Conservation (phyloP, 2,113 vertebrate species). For the Sorex araneus region DNA sequence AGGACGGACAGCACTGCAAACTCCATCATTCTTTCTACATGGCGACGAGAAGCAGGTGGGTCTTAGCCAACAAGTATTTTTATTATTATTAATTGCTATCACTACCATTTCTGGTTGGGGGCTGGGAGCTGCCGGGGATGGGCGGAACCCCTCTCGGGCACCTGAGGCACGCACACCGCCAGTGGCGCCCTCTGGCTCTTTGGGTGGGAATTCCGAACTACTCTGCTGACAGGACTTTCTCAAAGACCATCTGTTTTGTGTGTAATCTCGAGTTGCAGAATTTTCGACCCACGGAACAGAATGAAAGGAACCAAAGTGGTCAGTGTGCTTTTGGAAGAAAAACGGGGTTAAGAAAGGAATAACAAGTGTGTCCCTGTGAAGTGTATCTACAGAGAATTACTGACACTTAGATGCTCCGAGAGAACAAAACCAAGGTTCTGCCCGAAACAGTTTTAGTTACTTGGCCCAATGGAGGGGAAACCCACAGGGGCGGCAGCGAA, state of each 20-base stretch:
- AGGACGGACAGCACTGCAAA: slow-evolving; percentile 11
- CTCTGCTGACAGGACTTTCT: neutral
- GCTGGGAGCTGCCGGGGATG: no score
- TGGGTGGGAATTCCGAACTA: no score
- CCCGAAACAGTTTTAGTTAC: neutral
- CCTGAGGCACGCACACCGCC: neutral
- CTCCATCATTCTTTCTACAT: slow-evolving; percentile 24
- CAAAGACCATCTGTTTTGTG: neutral
- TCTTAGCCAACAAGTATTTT: slow-evolving; percentile 3
- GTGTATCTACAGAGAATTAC: neutral
- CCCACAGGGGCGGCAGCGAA: neutral
- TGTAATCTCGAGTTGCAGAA: neutral
- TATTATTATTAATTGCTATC: neutral
- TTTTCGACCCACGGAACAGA: neutral
- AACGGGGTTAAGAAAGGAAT: neutral
- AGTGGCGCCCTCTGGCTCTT: no score
- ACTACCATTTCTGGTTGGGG: neutral
- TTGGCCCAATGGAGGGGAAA: neutral
- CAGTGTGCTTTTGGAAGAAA: slow-evolving; percentile 48
- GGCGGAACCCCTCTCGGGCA: neutral
- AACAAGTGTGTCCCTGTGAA: neutral
- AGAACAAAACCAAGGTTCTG: slow-evolving; percentile 38
- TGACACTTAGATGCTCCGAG: slow-evolving; percentile 46
- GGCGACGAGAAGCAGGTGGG: neutral
- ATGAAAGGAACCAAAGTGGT: neutral